Conservation (phyloP, 2,113 vertebrate genomes). For the Phalacrocorax brasilianus region DNA sequence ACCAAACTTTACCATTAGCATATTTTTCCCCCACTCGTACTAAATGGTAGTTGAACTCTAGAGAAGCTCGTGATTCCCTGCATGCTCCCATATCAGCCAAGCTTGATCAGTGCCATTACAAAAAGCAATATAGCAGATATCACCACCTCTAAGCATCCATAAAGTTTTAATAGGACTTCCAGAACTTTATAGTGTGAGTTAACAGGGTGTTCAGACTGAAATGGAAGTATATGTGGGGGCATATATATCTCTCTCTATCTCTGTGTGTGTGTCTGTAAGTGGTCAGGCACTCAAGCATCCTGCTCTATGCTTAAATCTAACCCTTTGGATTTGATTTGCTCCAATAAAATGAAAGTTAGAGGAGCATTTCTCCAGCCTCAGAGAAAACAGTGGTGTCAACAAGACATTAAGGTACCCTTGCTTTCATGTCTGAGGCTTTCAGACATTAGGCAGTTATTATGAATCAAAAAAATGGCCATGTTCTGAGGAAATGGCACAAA, state of each 20-base stretch:
- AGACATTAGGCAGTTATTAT: not conserved
- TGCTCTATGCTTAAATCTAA: not conserved
- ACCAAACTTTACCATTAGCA: not conserved
- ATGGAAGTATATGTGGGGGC: not conserved
- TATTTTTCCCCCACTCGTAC: not conserved
- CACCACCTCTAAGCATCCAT: not conserved
- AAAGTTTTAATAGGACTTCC: not conserved
- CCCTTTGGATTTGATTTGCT: not conserved
- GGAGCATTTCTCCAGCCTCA: not conserved
- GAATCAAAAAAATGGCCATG: not conserved
- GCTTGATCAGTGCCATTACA: not conserved
- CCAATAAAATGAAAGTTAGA: not conserved
- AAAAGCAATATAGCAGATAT: not conserved
- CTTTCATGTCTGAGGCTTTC: constrained; percentile 8
- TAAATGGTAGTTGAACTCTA: not conserved
- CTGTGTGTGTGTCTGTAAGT: not conserved
- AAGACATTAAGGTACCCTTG: not conserved
- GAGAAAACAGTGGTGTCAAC: not conserved
- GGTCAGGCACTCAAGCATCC: not conserved
- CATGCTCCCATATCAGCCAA: not conserved
- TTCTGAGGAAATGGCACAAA: constrained; percentile 27
- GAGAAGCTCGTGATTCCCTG: not conserved
- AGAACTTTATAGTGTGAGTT: not conserved
- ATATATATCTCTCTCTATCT: not conserved
- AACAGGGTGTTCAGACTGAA: not conserved